A percentile compares a stretch with the other conserved stretches of the same genome.
Conservation (phyloP, 2,797 vertebrate species). For the Pipistrellus pygmaeus region DNA sequence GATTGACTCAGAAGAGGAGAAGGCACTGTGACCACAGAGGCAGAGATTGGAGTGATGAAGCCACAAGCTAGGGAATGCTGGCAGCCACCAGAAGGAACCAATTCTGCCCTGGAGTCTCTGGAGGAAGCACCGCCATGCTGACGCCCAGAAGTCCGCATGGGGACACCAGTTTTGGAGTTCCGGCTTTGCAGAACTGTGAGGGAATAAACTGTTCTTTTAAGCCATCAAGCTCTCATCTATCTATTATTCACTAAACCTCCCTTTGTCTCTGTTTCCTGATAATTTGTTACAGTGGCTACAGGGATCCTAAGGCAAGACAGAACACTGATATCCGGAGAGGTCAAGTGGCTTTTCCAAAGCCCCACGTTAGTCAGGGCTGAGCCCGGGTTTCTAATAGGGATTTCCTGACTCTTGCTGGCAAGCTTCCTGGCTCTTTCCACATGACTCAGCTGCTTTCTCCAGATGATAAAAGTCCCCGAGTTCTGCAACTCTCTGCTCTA, state of each 20-base stretch:
- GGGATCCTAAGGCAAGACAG: not conserved
- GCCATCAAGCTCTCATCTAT: not conserved
- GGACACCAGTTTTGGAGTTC: not conserved
- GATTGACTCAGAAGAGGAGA: not conserved
- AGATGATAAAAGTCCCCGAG: not conserved
- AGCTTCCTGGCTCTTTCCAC: not conserved
- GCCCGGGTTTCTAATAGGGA: not conserved
- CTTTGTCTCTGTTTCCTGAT: not conserved
- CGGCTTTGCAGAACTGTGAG: not conserved
- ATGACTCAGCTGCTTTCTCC: not conserved
- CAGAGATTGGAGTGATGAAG: not conserved
- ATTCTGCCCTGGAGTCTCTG: not conserved
- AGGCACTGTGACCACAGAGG: not conserved
- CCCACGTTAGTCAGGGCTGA: not conserved
- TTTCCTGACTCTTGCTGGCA: not conserved
- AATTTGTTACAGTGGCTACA: not conserved
- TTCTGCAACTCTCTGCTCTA: not conserved
- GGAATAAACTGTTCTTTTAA: slow-evolving; percentile 1
- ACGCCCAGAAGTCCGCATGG: not conserved
- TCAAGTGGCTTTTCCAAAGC: not conserved
- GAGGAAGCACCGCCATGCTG: not conserved
- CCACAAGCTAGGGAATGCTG: not conserved
- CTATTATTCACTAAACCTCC: too few species aligned
- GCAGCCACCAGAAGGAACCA: not conserved
- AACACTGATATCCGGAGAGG: slow-evolving; percentile 5